A percentile compares a stretch with the other conserved stretches of the same genome.
Conservation (phyloP, 2,888 invertebrate genomes). For the Leptinotarsa tumamoca region DNA sequence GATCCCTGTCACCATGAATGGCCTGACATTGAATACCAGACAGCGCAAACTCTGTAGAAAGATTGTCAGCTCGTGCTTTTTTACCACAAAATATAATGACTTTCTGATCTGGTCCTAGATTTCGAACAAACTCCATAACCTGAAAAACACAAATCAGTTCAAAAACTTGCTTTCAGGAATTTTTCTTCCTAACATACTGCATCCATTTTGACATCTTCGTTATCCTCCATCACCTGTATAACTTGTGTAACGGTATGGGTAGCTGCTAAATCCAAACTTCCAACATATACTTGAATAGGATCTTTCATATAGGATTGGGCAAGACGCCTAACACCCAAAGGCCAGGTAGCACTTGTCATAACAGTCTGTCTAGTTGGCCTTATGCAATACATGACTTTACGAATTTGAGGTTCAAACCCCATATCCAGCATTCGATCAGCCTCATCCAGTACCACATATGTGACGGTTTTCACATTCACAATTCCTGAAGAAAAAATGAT, state of each 20-base stretch:
- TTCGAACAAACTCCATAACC: slow-evolving; percentile 77
- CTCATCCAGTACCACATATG: slow-evolving; percentile 93
- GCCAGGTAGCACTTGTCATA: slow-evolving; percentile 98
- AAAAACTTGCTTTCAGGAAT: background rate
- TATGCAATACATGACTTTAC: slow-evolving; percentile 82
- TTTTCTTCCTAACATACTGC: slow-evolving; percentile 64
- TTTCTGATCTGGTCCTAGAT: slow-evolving; percentile 83
- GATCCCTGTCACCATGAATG: slow-evolving; percentile 90
- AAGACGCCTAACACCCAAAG: slow-evolving; percentile 84
- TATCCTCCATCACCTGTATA: slow-evolving; percentile 80
- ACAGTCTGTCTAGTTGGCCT: slow-evolving; percentile 93
- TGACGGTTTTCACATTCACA: slow-evolving; percentile 82
- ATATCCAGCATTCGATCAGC: slow-evolving; percentile 90
- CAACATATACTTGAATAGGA: slow-evolving; percentile 91
- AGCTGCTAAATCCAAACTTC: slow-evolving; percentile 88
- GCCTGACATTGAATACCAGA: slow-evolving; percentile 79
- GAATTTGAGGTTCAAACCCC: slow-evolving; percentile 91
- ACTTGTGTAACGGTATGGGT: slow-evolving; percentile 88
- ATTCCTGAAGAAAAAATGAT: slow-evolving; percentile 63
- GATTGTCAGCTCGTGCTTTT: slow-evolving; percentile 85
- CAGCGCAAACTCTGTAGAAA: slow-evolving; percentile 83
- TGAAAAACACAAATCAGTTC: slow-evolving; percentile 56
- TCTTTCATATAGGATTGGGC: slow-evolving; percentile 90
- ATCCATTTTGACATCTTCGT: slow-evolving; percentile 75
- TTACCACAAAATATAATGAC: slow-evolving; percentile 91